Evolutionary conservation across 2,888 invertebrate species (phyloP), one percentile per base, ranked within the genome.

Genomic region (Aethes cnicana): DNA sequence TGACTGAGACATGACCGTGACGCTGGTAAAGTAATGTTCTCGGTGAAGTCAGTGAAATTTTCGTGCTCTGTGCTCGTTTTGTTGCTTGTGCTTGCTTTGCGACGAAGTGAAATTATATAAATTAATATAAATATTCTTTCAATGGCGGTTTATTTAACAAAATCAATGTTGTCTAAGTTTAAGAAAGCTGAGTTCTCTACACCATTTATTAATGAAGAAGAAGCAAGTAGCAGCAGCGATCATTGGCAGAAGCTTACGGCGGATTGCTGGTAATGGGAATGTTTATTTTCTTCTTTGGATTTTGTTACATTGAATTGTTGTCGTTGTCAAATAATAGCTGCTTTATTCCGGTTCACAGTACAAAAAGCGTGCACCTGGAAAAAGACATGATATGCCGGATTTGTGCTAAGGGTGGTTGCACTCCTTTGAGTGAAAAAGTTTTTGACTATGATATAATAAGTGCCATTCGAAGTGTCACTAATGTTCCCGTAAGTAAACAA

Each of bases 131-230:
- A n/a, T n/a, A 1, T 18, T 8, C 20, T 9, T 8, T 66, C 28
- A 25, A 88, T 88, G 88, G 77, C 87, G 53, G 82, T 86, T 7
- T 87, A 81, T 62, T 57, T 86, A 55, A 85, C 87, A 0, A 84
- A 84, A 64, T 69, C 78, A 32, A 87, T 87, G 84, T 63, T 87
- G 53, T 69, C 77, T 6, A 83, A 73, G 54, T 66, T 87, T 59
- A 84, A 78, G 57, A 76, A 72, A 68, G 63, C 76, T 14, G 72
- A 72, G 32, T 84, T 78, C 65, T 67, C 78, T 12, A 63, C 59
- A 41, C 62, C 58, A 47, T 56, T 55, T 25, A 54, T 46, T 44
- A 68, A 70, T 58, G 72, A 74, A 36, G 71, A 70, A 44, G 70
- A 72, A 28, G 60, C 56, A 43, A 59, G 56, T 33, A 62, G 47